These are phyloP conservation scores for Agelas oroides DNA, from an alignment of 37 sponge, comb jelly and placozoan genomes.

Conservation along the genomic window DNA sequence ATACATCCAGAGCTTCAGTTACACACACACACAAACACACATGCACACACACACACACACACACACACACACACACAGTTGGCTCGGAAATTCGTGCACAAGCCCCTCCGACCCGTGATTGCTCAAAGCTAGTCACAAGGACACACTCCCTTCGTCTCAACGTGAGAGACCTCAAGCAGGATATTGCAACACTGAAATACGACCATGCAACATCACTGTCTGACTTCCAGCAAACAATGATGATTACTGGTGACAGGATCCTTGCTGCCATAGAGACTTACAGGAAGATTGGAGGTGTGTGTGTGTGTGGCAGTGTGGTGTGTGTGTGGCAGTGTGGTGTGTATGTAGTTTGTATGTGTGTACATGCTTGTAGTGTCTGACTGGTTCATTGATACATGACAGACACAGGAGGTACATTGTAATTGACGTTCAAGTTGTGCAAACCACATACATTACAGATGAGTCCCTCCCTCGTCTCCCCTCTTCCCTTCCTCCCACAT, in stretches of 20 bases:
- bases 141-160: background rate
- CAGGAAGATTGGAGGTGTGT: background rate
- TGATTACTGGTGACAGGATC: conserved; percentile 17
- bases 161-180: conserved; percentile 11
- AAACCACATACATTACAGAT: too few species aligned
- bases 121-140: background rate
- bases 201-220: conserved; percentile 14
- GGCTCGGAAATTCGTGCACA: too few species aligned
- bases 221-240: conserved; percentile 11
- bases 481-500: too few species aligned
- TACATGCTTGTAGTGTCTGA: background rate
- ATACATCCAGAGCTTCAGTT: too few species aligned
- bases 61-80: background rate
- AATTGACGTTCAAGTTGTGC: too few species aligned
- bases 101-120: too few species aligned
- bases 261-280: conserved; percentile 2
- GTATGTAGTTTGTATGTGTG: background rate
- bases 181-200: conserved; percentile 14
- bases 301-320: background rate
- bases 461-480: too few species aligned
- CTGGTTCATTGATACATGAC: too few species aligned
- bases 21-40: too few species aligned
- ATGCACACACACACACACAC: too few species aligned
- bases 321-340: background rate
- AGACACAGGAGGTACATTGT: too few species aligned